Evolutionary conservation across 2,113 vertebrate genomes (phyloP), one percentile per base, ranked within the genome.

Genomic region (Thryonomys swinderianus): DNA sequence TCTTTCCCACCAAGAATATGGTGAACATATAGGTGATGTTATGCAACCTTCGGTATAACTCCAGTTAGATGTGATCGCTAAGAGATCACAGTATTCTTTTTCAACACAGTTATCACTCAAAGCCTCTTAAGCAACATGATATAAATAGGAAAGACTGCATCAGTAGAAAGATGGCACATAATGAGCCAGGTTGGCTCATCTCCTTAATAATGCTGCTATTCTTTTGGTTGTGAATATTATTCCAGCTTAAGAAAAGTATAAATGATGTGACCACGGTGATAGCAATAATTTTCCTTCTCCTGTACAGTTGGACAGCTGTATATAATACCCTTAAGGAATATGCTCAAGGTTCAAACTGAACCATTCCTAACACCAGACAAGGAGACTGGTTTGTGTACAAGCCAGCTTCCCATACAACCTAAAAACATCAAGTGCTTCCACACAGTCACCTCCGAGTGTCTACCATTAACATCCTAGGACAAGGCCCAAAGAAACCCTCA

Each of bases 21-120:
- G 93, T 91, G 93, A 97, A 95, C 88, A 97, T 83, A 95, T 86
- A 90, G 85, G 79, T 27, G 34, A 18, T 1, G 62, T 90, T 96
- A 85, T 59, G 90, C n/a, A 88, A 96, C 21, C 30, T 76, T 90
- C 86, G 88, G 88, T 85, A 95, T 71, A 51, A 94, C 91, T 79
- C 40, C 94, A 48, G 90, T 92, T 93, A 96, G 64, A 98, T 93
- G 89, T 81, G 82, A 96, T 40, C 64, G 71, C 32, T 34, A 59
- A 74, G 57, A 96, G 45, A 95, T 40, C 83, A 82, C 82, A 91
- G 76, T 82, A 94, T 95, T 96, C 57, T 93, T 27, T 45, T 91
- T 95, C 90, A 7, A 92, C 73, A 95, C 10, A 51, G n/a, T 92
- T 85, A 73, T 91, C 88, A 91, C 79, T 95, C 57, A 53, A 91